phyloP scores from a whole-genome alignment of 2,113 vertebrate species.

The Cranoglanis bouderius region DNA sequence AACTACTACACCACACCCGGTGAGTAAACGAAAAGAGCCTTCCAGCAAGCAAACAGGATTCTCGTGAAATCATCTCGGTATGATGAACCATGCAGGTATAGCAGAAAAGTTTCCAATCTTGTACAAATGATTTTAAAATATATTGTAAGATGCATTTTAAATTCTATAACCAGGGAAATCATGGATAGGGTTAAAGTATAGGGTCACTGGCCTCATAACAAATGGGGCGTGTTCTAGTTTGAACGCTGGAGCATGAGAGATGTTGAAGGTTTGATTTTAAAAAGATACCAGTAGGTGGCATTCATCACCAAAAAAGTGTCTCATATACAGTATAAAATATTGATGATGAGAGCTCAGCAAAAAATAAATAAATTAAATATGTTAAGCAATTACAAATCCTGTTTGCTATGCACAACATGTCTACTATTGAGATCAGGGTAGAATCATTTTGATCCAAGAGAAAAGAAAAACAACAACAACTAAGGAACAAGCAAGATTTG shows the following conservation, averaged over 20 bases:
- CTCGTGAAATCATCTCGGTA: not conserved
- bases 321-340: not conserved
- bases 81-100: no score
- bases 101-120: not conserved
- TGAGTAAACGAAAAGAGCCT: not conserved
- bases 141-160: not conserved
- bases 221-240: not conserved
- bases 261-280: not conserved
- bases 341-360: not conserved
- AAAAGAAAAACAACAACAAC: not conserved
- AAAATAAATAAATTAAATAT: not conserved
- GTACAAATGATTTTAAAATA: not conserved
- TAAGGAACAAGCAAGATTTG: not conserved
- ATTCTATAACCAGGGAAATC: not conserved
- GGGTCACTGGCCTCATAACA: not conserved
- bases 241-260: not conserved
- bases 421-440: not conserved
- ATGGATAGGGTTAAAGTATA: not conserved
- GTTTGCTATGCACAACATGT: not conserved
- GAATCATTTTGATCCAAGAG: not conserved
- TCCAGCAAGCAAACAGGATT: not conserved
- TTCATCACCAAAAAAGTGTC: not conserved
- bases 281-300: conserved; percentile 38
- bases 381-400: not conserved
- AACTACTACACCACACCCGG: conserved; percentile 27